A percentile compares a stretch with the other conserved stretches of the same genome.
These are phyloP conservation scores for Cyprinodon diabolis DNA, from an alignment of 2,797 vertebrate genomes.

Conservation along the genomic window DNA sequence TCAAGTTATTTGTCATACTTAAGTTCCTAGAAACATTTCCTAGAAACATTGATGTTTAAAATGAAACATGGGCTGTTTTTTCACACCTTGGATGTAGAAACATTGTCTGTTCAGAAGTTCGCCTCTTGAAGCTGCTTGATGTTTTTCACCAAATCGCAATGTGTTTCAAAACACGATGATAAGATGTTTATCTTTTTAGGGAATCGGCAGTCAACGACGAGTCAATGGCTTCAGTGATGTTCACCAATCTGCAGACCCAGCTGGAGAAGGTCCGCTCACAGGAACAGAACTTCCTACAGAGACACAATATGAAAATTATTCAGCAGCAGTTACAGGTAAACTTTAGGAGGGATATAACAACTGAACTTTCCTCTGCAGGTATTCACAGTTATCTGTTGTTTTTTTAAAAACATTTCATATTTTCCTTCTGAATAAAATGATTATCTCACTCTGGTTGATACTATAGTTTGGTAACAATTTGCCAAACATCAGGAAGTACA, in stretches of 20 bases:
- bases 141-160: no score
- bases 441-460: no score
- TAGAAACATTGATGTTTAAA: no score
- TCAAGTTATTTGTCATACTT: no score
- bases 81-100: neutral
- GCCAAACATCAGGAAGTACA: no score
- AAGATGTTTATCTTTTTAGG: constrained; percentile 72
- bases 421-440: no score
- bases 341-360: neutral
- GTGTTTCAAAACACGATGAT: no score
- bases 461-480: no score
- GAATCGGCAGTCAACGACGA: constrained; percentile 91
- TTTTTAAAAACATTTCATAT: no score
- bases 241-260: constrained; percentile 89
- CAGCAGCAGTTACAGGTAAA: constrained; percentile 91
- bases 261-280: constrained; percentile 89
- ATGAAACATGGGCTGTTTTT: no score
- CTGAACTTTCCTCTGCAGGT: neutral
- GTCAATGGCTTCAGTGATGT: constrained; percentile 87
- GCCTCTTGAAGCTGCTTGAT: no score
- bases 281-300: constrained; percentile 92
- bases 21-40: no score
- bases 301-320: constrained; percentile 96
- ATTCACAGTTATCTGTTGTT: neutral
- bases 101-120: neutral